phyloP scores from a whole-genome alignment of 1,140 invertebrate species.

The Thalassaphorura encarpata region DNA sequence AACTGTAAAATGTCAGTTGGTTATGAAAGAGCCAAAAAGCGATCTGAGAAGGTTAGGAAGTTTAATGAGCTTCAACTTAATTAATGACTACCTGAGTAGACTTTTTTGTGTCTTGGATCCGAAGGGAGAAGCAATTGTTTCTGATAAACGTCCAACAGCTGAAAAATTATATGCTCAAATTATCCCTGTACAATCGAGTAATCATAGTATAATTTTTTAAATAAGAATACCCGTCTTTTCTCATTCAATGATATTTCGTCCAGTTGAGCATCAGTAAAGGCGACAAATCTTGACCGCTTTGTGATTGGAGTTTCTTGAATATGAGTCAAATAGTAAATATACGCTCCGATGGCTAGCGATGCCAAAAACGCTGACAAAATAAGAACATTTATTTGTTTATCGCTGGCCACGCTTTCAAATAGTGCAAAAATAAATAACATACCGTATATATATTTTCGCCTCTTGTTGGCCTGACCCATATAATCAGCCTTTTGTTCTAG shows the following conservation, averaged over 20 bases:
- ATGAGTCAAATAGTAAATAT: slow-evolving; percentile 36
- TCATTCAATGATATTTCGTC: slow-evolving; percentile 38
- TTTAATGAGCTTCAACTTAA: too few species aligned
- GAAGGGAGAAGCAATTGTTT: slow-evolving; percentile 35
- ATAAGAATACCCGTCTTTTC: too few species aligned
- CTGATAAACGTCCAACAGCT: slow-evolving; percentile 36
- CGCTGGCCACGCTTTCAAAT: background rate
- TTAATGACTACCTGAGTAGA: slow-evolving; percentile 10
- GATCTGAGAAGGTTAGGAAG: too few species aligned
- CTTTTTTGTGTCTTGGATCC: background rate
- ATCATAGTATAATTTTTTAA: background rate
- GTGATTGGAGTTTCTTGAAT: slow-evolving; percentile 42
- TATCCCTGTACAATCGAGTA: background rate
- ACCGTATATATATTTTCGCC: slow-evolving; percentile 33
- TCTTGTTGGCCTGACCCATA: slow-evolving; percentile 33
- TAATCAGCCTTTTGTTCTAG: slow-evolving; percentile 36
- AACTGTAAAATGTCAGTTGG: slow-evolving; percentile 29
- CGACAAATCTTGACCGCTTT: slow-evolving; percentile 40
- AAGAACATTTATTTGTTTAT: background rate
- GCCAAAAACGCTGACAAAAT: slow-evolving; percentile 6
- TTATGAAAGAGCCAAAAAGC: too few species aligned
- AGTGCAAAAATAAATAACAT: slow-evolving; percentile 32
- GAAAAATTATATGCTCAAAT: slow-evolving; percentile 15
- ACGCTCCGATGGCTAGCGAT: slow-evolving; percentile 5
- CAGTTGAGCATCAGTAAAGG: slow-evolving; percentile 41